A percentile compares a stretch with the other conserved stretches of the same genome.
These are phyloP conservation scores for Hycleus phaleratus DNA, from an alignment of 1,140 invertebrate genomes.

Conservation along the genomic window DNA sequence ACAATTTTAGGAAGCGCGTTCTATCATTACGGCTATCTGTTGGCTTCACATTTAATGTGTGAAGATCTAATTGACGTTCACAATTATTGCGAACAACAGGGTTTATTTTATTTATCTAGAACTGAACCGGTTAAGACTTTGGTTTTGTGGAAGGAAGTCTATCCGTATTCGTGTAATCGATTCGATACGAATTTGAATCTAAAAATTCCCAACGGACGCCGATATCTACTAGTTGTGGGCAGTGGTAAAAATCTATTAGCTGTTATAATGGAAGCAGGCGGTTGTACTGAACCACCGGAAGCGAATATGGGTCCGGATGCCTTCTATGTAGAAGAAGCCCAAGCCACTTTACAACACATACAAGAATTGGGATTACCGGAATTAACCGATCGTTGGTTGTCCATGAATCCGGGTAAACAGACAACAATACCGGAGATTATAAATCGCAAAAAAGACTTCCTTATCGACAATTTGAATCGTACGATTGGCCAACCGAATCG, in stretches of 20 bases:
- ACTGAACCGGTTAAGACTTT: slow-evolving; percentile 59
- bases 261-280: slow-evolving; percentile 64
- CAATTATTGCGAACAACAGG: slow-evolving; percentile 59
- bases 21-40: slow-evolving; percentile 62
- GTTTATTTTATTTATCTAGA: slow-evolving; percentile 55
- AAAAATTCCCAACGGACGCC: slow-evolving; percentile 50
- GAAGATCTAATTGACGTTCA: slow-evolving; percentile 63
- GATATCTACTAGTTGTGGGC: slow-evolving; percentile 67
- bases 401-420: slow-evolving; percentile 49
- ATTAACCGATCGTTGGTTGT: slow-evolving; percentile 53
- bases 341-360: slow-evolving; percentile 59
- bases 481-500: background rate
- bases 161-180: slow-evolving; percentile 44
- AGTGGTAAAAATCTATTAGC: slow-evolving; percentile 53
- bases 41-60: slow-evolving; percentile 63
- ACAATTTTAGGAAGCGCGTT: slow-evolving; percentile 66
- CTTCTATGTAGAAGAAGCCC: slow-evolving; percentile 61
- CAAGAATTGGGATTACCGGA: slow-evolving; percentile 55
- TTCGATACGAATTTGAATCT: slow-evolving; percentile 22
- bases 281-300: slow-evolving; percentile 40
- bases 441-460: slow-evolving; percentile 11
- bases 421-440: slow-evolving; percentile 19
- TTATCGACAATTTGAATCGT: background rate
- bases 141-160: slow-evolving; percentile 71
- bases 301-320: slow-evolving; percentile 49